Evolutionary conservation across 2,113 vertebrate genomes (phyloP).

Genomic region (Ascaphus truei): DNA sequence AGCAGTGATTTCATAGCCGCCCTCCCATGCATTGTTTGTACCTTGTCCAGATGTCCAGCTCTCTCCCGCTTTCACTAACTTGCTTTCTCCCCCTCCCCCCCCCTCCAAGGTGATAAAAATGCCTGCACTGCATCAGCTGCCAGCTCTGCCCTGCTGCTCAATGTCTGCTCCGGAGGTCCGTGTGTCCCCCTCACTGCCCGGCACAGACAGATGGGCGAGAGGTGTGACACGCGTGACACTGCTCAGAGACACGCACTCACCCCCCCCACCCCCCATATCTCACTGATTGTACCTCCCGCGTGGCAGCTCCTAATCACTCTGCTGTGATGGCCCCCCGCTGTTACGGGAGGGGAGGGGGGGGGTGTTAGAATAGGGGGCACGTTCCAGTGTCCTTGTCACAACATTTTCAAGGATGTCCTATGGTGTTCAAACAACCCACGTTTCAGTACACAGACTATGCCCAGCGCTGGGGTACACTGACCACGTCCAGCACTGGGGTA

Average conservation of each 20-base stretch:
- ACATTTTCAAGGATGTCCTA: not conserved
- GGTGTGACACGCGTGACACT: not conserved
- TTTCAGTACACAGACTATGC: no score
- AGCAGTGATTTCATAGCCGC: not conserved
- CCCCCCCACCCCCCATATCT: not conserved
- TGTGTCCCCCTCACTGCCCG: conserved; percentile 4
- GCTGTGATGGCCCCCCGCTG: conserved; percentile 3
- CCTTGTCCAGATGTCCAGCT: conserved; percentile 22
- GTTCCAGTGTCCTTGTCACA: not conserved
- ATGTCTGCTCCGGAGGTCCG: not conserved
- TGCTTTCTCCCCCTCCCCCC: no score
- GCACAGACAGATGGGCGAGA: conserved; percentile 25
- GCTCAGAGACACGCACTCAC: not conserved
- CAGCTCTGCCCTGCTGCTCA: not conserved
- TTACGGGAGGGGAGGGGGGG: not conserved
- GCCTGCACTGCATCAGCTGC: no score
- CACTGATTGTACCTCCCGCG: conserved; percentile 10
- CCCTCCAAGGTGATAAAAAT: no score
- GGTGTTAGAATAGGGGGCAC: not conserved
- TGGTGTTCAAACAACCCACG: not conserved
- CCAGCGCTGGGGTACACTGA: no score
- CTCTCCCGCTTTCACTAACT: no score
- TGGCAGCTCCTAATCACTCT: not conserved
- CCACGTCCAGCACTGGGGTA: no score
- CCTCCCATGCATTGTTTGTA: not conserved